Base-by-base conservation (phyloP, 2,797 vertebrate species). In the Nothura maculosa region DNA sequence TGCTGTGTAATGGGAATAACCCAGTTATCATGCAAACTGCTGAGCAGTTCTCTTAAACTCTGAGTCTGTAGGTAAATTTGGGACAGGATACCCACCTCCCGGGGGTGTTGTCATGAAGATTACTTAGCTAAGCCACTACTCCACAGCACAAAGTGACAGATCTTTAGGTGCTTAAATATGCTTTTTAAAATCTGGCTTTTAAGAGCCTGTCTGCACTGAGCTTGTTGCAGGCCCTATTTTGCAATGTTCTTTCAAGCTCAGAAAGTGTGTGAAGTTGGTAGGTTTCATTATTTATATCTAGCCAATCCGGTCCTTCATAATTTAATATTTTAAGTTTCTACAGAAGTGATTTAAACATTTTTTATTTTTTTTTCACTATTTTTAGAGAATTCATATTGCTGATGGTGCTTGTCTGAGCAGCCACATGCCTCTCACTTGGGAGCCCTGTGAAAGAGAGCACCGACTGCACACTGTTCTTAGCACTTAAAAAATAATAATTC, bases 251-350 rank as follows among this genome's bases (percentile, higher is more conserved):
- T 94, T 83, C 42, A 81, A 61, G 34, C 54, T 68, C 77, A 77
- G 50, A 90, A 90, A 88, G 68, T 85, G 34, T 78, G 72, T 4
- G 2, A 80, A 95, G 73, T 89, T 93, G 34, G 78, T 93, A 81
- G 80, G 69, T 57, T 63, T 87, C 81, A 45, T 68, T 87, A 43
- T 80, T 91, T 94, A 66, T 87, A 93, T 94, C 87, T 83, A 76
- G 36, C 47, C 67, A 75, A 67, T 72, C 42, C 66, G 40, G 73
- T 94, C 79, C 81, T 94, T 38, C 36, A 47, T 93, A 52, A 25
- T 93, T 90, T 85, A 85, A 78, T 87, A 73, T 87, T 92, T 89
- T 81, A 87, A 93, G 74, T 93, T 66, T 94, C n/a, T 43, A 30
- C 40, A 94, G 87, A 78, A 93, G 69, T 89, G 92, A 94, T 93